A percentile compares a stretch with the other conserved stretches of the same genome.
Conservation (phyloP, 2,888 invertebrate genomes). For the Lepidochitona cinerea region DNA sequence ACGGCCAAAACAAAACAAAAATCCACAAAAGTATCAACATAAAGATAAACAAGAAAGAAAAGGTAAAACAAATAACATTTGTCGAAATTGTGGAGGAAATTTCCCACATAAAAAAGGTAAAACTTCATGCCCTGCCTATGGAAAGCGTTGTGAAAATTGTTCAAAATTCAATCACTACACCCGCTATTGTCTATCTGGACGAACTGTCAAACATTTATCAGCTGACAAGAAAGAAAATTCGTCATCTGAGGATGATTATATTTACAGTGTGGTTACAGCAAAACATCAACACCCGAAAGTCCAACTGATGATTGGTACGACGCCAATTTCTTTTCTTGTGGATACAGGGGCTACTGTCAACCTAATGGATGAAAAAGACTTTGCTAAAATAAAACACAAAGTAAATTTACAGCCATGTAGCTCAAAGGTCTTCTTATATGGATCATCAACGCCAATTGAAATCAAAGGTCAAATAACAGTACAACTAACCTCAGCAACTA, state of each 20-base stretch:
- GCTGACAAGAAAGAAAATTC: background rate
- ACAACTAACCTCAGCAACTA: background rate
- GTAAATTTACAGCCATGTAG: background rate
- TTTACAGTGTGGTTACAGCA: background rate
- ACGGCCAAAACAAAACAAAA: background rate
- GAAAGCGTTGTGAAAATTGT: background rate
- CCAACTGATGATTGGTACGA: background rate
- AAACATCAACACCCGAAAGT: background rate
- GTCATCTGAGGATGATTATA: background rate
- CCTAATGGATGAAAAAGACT: slow-evolving; percentile 2
- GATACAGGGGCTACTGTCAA: slow-evolving; percentile 5
- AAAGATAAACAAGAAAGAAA: background rate
- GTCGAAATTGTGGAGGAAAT: slow-evolving; percentile 7
- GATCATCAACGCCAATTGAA: background rate
- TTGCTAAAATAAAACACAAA: background rate
- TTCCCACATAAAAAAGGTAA: background rate
- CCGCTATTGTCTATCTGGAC: background rate
- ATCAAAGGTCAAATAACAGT: background rate
- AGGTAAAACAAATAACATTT: background rate
- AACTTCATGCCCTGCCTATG: background rate
- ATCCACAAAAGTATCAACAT: background rate
- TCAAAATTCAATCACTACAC: background rate
- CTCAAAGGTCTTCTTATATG: background rate
- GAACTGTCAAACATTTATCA: background rate
- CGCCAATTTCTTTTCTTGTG: background rate